Conservation (phyloP, 2,113 vertebrate species). For the Psilopogon haemacephalus region DNA sequence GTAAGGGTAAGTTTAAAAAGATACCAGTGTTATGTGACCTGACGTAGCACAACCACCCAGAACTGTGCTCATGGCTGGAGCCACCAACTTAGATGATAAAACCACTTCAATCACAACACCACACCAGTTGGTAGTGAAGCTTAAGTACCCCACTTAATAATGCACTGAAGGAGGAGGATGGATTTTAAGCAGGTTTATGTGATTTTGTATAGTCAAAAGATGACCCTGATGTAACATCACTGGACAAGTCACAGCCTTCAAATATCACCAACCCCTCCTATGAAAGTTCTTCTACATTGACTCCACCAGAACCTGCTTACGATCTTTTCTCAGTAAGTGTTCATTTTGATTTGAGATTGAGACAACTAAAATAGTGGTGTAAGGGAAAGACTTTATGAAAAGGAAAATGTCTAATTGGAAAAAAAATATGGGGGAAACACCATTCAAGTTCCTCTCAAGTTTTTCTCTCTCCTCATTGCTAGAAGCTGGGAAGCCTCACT, state of each 20-base stretch:
- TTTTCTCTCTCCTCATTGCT: background rate
- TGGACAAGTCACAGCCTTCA: constrained; percentile 61
- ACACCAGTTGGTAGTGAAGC: background rate
- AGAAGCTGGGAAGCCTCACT: background rate
- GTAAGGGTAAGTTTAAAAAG: background rate
- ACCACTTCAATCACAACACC: background rate
- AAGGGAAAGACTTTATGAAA: background rate
- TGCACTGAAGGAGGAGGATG: background rate
- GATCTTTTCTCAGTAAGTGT: constrained; percentile 75
- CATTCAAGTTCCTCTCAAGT: background rate
- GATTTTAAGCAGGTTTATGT: constrained; percentile 10
- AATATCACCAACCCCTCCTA: constrained; percentile 78
- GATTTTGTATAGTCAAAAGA: constrained; percentile 69
- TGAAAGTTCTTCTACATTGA: constrained; percentile 13
- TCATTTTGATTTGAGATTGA: background rate
- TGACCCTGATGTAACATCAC: constrained; percentile 26
- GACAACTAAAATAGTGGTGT: background rate
- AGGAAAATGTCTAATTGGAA: background rate
- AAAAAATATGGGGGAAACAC: background rate
- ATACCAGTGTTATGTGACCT: background rate
- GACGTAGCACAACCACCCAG: background rate
- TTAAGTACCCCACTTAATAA: background rate
- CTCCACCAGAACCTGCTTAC: constrained; percentile 26
- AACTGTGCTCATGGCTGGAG: background rate
- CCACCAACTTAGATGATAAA: background rate